Conservation (phyloP, 2,797 vertebrate genomes). For the Antennarius maculatus region DNA sequence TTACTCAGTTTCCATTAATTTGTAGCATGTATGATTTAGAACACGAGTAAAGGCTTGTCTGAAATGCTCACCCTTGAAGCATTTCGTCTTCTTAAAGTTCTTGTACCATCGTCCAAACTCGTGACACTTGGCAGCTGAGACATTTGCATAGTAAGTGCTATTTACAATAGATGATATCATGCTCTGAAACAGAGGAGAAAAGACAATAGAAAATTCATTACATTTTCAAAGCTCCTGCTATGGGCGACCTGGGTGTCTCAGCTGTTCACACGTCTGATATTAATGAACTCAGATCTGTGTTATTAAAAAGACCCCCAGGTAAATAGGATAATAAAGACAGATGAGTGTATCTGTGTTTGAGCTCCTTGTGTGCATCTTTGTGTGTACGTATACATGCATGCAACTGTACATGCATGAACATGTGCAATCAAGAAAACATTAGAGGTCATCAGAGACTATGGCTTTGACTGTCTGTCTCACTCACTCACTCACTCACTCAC, state of each 20-base stretch:
- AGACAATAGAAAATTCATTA: constrained; percentile 73
- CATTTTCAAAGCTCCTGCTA: constrained; percentile 55
- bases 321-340: constrained; percentile 78
- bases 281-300: constrained; percentile 79
- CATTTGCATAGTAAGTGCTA: constrained; percentile 99
- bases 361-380: constrained; percentile 21
- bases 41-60: constrained; percentile 17
- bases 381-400: constrained; percentile 15
- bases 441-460: constrained; percentile 70
- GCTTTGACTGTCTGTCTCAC: constrained; percentile 37
- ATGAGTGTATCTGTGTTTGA: constrained; percentile 67
- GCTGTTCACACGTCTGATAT: constrained; percentile 78
- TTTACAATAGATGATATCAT: constrained; percentile 99
- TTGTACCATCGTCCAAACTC: constrained; percentile 99
- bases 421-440: constrained; percentile 53
- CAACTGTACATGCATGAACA: neutral
- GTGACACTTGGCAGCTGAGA: constrained; percentile 97
- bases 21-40: neutral
- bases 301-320: constrained; percentile 80
- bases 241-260: constrained; percentile 66
- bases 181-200: constrained; percentile 84
- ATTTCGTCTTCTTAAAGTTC: constrained; percentile 96
- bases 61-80: constrained; percentile 84
- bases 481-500: constrained; percentile 2
- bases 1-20: neutral